phyloP scores from a whole-genome alignment of 2,113 vertebrate genomes.

The Formicarius rufipectus region DNA sequence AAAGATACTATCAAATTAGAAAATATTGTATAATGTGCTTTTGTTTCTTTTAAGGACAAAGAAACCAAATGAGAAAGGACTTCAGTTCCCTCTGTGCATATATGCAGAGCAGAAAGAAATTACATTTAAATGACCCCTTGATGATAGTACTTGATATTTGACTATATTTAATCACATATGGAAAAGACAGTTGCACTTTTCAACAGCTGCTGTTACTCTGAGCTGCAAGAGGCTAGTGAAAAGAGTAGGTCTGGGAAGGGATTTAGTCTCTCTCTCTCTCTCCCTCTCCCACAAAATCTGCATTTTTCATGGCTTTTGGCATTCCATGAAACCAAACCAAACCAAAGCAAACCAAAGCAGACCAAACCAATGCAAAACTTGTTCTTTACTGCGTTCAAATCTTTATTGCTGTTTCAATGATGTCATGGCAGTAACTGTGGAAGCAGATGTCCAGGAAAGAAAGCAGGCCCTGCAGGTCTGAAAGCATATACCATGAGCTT shows the following conservation, averaged over 20 bases:
- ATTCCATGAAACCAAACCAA: background rate
- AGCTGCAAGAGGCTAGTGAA: background rate
- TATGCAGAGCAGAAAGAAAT: constrained; percentile 40
- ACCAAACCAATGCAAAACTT: background rate
- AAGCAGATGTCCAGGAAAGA: constrained; percentile 5
- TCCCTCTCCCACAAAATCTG: background rate
- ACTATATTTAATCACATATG: constrained; percentile 9
- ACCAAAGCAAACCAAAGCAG: background rate
- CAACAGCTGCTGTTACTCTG: constrained; percentile 44
- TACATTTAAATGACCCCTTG: constrained; percentile 53
- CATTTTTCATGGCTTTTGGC: constrained; percentile 18
- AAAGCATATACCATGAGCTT: background rate
- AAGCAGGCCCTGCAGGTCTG: background rate
- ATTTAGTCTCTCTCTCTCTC: background rate
- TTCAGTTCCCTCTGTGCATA: constrained; percentile 39
- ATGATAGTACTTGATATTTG: constrained; percentile 34
- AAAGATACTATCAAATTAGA: constrained; percentile 56
- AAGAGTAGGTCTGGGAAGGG: background rate
- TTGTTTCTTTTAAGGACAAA: constrained; percentile 57
- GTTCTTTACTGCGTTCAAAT: background rate
- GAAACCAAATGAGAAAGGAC: constrained; percentile 40
- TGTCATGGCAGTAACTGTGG: background rate
- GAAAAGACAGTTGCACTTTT: constrained; percentile 45
- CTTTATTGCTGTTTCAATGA: background rate
- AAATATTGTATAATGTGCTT: constrained; percentile 42